These are phyloP conservation scores for Notolabrus celidotus DNA, from an alignment of 2,797 vertebrate species.

Conservation along the genomic window DNA sequence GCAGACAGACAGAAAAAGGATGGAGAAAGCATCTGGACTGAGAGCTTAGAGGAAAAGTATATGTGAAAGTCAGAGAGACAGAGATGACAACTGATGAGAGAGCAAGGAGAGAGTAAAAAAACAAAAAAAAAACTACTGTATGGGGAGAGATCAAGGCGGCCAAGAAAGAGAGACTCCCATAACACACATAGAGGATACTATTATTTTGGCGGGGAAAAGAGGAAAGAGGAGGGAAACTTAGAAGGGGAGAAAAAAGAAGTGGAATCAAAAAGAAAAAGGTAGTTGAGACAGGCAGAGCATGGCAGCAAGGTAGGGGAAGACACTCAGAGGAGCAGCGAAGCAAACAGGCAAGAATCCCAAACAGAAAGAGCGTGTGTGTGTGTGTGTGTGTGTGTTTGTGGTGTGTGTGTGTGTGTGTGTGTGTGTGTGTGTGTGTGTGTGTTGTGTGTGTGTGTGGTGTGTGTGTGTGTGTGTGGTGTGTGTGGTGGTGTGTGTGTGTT, in stretches of 20 bases:
- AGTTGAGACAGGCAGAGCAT: slow-evolving; percentile 56
- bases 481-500: slow-evolving; percentile 20
- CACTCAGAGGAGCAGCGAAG: slow-evolving; percentile 59
- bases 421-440: slow-evolving; percentile 70
- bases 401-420: slow-evolving; percentile 60
- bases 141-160: slow-evolving; percentile 54
- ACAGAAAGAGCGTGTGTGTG: slow-evolving; percentile 45
- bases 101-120: slow-evolving; percentile 24
- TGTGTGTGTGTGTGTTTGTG: slow-evolving; percentile 17
- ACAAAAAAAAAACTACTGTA: slow-evolving; percentile 46
- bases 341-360: slow-evolving; percentile 69
- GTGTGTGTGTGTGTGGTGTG: slow-evolving; percentile 12
- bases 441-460: slow-evolving; percentile 34
- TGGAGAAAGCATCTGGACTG: slow-evolving; percentile 54
- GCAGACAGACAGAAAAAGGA: slow-evolving; percentile 44
- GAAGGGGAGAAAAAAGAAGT: slow-evolving; percentile 32
- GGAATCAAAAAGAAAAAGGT: slow-evolving; percentile 55
- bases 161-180: slow-evolving; percentile 52
- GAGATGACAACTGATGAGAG: slow-evolving; percentile 66
- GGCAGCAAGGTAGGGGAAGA: slow-evolving; percentile 54
- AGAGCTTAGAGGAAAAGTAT: slow-evolving; percentile 36
- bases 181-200: slow-evolving; percentile 48
- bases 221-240: slow-evolving; percentile 28
- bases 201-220: slow-evolving; percentile 36
- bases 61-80: slow-evolving; percentile 17